These are phyloP conservation scores for Microctonus brassicae DNA, from an alignment of 2,888 invertebrate genomes.

Conservation along the genomic window DNA sequence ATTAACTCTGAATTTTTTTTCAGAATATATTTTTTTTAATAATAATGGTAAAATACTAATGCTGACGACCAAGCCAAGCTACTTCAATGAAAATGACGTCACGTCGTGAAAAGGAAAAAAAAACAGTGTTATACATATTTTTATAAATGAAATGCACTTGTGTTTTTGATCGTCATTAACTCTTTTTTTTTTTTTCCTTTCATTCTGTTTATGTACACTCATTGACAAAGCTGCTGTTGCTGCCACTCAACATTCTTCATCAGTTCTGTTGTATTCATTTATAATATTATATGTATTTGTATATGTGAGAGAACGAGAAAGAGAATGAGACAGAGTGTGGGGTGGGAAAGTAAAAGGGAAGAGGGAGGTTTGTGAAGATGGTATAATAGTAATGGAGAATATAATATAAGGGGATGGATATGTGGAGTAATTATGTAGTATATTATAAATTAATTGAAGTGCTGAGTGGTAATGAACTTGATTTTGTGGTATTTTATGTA, in stretches of 20 bases:
- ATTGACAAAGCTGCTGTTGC: not conserved
- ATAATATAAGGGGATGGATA: not conserved
- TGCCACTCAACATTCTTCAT: not conserved
- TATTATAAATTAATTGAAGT: not conserved
- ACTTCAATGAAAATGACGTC: constrained; percentile 75
- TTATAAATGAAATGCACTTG: not conserved
- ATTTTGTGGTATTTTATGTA: not conserved
- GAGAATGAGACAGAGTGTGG: too few species aligned
- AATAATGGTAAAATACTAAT: not conserved
- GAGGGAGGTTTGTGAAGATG: too few species aligned
- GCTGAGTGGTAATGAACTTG: constrained; percentile 2
- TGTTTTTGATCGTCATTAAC: constrained; percentile 11
- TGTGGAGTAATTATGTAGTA: not conserved
- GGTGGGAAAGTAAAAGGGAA: too few species aligned
- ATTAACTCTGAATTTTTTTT: too few species aligned
- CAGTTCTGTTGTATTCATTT: not conserved
- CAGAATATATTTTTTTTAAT: too few species aligned
- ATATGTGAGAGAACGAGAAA: too few species aligned
- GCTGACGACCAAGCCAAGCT: constrained; percentile 29
- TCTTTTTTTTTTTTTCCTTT: too few species aligned
- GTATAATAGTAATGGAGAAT: not conserved
- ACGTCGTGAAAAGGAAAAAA: constrained; percentile 61
- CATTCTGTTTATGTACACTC: constrained; percentile 3
- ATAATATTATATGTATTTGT: not conserved
- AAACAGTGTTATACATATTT: not conserved